Conservation (phyloP, 2,888 invertebrate genomes). For the Apamea anceps region DNA sequence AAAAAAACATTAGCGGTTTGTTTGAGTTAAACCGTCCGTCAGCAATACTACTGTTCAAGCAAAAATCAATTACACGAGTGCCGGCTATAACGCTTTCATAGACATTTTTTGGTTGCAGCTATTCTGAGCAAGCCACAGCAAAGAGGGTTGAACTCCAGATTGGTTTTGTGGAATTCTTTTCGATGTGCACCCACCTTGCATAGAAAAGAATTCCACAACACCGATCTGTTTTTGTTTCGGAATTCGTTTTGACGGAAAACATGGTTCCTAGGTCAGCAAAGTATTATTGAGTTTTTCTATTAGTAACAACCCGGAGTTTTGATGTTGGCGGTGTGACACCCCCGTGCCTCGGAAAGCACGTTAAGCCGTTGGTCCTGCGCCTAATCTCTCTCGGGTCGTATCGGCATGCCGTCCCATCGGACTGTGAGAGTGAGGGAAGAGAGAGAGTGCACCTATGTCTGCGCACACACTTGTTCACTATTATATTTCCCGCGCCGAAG, state of each 20-base stretch:
- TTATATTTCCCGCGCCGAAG: too few species aligned
- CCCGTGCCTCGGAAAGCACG: neutral
- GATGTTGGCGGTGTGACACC: neutral
- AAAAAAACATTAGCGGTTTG: constrained; percentile 7
- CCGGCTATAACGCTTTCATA: constrained; percentile 1
- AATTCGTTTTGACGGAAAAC: neutral
- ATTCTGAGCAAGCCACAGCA: constrained; percentile 3
- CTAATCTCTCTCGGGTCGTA: too few species aligned
- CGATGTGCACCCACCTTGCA: neutral
- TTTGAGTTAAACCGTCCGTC: constrained; percentile 13
- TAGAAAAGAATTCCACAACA: neutral
- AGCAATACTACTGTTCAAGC: constrained; percentile 20
- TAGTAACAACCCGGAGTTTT: neutral
- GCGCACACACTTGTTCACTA: too few species aligned
- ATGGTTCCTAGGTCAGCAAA: neutral
- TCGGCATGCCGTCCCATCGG: too few species aligned
- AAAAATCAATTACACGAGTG: constrained; percentile 25
- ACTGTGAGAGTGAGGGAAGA: too few species aligned
- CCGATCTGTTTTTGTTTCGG: neutral
- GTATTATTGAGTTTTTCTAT: neutral
- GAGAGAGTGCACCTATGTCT: too few species aligned
- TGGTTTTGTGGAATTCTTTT: constrained; percentile 23
- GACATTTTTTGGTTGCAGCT: constrained; percentile 7
- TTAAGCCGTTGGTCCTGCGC: too few species aligned
- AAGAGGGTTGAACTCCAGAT: neutral